Percentiles rank a stretch among this genome's conserved stretches.
These are phyloP conservation scores for Iselma pallidipennis DNA, from an alignment of 2,888 invertebrate species.

Conservation along the genomic window DNA sequence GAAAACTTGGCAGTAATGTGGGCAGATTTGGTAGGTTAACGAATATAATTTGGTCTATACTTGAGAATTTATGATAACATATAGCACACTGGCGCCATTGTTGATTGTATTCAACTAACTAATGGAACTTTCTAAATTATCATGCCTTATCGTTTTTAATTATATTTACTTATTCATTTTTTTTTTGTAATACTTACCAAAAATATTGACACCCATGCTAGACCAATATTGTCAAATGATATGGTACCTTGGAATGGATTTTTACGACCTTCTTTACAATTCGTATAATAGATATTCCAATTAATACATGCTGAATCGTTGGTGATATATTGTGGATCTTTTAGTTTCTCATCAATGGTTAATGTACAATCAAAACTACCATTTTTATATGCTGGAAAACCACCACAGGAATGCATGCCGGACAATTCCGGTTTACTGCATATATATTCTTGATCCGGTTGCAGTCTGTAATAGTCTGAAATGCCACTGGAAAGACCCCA, in stretches of 20 bases:
- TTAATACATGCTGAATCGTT: slow-evolving; percentile 80
- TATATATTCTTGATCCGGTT: slow-evolving; percentile 90
- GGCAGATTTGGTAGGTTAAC: too few relatives aligned
- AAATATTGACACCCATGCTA: slow-evolving; percentile 99
- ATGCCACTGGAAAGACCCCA: slow-evolving; percentile 55
- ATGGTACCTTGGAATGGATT: slow-evolving; percentile 99
- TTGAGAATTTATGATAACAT: background rate
- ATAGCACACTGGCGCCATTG: background rate
- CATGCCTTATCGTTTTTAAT: too few relatives aligned
- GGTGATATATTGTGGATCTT: slow-evolving; percentile 39
- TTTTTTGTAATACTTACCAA: slow-evolving; percentile 92
- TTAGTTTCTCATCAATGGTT: slow-evolving; percentile 54
- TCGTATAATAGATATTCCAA: slow-evolving; percentile 98
- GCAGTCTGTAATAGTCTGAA: slow-evolving; percentile 75
- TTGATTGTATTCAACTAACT: too few relatives aligned
- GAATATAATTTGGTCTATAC: too few relatives aligned
- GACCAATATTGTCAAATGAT: slow-evolving; percentile 99
- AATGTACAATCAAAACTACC: slow-evolving; percentile 78
- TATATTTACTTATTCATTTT: too few relatives aligned
- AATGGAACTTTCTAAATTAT: too few relatives aligned
- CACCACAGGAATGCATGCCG: slow-evolving; percentile 90
- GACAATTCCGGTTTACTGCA: slow-evolving; percentile 91
- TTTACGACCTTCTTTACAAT: slow-evolving; percentile 87
- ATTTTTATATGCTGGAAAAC: slow-evolving; percentile 79
- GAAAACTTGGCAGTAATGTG: too few relatives aligned